phyloP scores from a whole-genome alignment of 2,113 vertebrate genomes.

The Donacobius atricapilla region DNA sequence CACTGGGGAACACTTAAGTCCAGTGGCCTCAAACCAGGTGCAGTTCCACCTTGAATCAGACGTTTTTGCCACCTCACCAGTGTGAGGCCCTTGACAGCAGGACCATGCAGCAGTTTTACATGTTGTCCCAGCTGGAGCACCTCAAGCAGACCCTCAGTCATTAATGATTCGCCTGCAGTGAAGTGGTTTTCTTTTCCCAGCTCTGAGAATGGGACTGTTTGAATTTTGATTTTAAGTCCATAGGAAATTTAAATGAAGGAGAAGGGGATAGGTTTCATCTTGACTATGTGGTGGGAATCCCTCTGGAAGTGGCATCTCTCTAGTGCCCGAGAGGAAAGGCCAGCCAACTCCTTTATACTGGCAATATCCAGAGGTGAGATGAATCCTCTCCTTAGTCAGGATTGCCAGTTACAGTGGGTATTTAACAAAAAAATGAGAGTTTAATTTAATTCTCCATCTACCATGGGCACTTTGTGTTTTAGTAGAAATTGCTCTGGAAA shows the following conservation, averaged over 20 bases:
- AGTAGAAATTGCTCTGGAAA: background rate
- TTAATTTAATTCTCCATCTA: background rate
- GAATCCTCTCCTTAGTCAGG: background rate
- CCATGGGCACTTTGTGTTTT: background rate
- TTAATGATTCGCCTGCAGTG: background rate
- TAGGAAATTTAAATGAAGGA: background rate
- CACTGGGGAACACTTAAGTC: background rate
- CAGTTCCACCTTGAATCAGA: background rate
- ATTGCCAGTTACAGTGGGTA: background rate
- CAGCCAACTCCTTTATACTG: background rate
- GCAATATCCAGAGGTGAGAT: background rate
- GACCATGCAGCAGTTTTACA: rapidly evolving
- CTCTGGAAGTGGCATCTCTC: background rate
- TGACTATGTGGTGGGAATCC: background rate
- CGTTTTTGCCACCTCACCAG: background rate
- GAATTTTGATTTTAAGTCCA: background rate
- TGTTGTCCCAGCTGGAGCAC: background rate
- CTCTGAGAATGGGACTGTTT: background rate
- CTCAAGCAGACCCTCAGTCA: background rate
- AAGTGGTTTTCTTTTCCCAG: background rate
- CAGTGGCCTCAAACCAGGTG: background rate
- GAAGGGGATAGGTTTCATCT: background rate
- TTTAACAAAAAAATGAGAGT: background rate
- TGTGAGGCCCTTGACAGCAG: rapidly evolving
- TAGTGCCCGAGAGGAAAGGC: background rate